phyloP scores from a whole-genome alignment of 2,888 invertebrate genomes.

The Rotaria socialis region DNA sequence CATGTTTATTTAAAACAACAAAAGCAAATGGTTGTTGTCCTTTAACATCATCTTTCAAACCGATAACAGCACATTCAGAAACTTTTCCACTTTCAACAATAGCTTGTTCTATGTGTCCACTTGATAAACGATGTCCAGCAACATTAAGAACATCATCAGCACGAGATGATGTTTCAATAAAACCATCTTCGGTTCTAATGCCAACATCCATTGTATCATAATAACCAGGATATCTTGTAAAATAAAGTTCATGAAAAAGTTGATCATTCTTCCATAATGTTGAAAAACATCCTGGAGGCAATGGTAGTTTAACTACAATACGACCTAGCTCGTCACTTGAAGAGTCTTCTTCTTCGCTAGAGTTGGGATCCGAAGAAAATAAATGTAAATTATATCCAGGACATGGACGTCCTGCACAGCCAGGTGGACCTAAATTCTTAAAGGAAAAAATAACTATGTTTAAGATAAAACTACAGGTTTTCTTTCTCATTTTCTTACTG shows the following conservation, averaged over 20 bases:
- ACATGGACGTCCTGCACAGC: slow-evolving; percentile 37
- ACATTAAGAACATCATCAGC: slow-evolving; percentile 93
- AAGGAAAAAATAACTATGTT: slow-evolving; percentile 53
- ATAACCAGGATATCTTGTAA: slow-evolving; percentile 74
- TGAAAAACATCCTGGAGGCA: slow-evolving; percentile 81
- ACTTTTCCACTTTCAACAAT: slow-evolving; percentile 78
- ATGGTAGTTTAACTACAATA: slow-evolving; percentile 70
- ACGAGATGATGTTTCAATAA: slow-evolving; percentile 80
- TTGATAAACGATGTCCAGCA: slow-evolving; percentile 83
- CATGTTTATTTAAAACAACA: slow-evolving; percentile 31
- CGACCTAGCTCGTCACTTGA: slow-evolving; percentile 73
- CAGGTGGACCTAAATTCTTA: slow-evolving; percentile 50
- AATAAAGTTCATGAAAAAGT: slow-evolving; percentile 75
- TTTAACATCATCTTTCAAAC: slow-evolving; percentile 80
- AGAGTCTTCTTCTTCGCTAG: slow-evolving; percentile 71
- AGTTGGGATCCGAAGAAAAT: slow-evolving; percentile 65
- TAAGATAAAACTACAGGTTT: no score
- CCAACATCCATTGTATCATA: slow-evolving; percentile 94
- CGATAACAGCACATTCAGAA: slow-evolving; percentile 80
- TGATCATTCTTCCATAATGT: slow-evolving; percentile 78
- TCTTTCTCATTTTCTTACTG: slow-evolving; percentile 49
- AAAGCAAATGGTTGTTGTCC: slow-evolving; percentile 80
- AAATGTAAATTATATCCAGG: slow-evolving; percentile 6
- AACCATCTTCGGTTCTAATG: slow-evolving; percentile 75
- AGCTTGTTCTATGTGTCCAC: slow-evolving; percentile 77